Evolutionary conservation across 2,113 vertebrate species (phyloP), one percentile per base, ranked within the genome.

Genomic region (Erythrocercus mccallii): DNA sequence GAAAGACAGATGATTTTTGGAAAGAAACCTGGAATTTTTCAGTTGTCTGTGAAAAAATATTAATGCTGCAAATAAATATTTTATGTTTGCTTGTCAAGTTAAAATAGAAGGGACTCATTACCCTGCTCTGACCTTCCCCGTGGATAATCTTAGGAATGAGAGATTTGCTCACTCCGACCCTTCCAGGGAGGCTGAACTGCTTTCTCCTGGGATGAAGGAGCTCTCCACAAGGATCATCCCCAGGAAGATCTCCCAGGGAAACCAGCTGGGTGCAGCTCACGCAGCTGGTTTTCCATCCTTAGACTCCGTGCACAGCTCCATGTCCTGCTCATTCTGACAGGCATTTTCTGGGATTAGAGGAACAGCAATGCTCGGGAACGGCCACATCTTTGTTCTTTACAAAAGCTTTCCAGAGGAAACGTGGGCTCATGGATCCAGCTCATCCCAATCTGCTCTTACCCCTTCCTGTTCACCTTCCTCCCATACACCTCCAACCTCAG

Each of bases 361-460:
- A 68, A 47, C 12, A 64, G 0, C 25, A 24, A 0, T 0, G 0
- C 48, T 35, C 0, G 1, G 48, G 50, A 87, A 38, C 3, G 62
- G 42, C 3, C 3, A 3, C 23, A 45, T 33, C 25, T 69, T 72
- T 33, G 17, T 50, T 27, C 13, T 37, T 42, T 6, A 5, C 5
- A 65, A 8, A 19, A 61, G 31, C 31, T 86, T 65, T 73, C 47
- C 45, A 47, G 42, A 70, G 54, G 18, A 16, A 70, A 60, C 0
- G 25, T 50, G 69, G 30, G 10, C 14, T 90, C 11, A 3, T 3
- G 27, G 42, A 35, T 73, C 53, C 51, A 38, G 30, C 35, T 91
- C 58, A 23, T 15, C 33, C 19, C 0, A 1, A 20, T 7, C n/a
- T 82, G 25, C 79, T 72, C 62, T 17, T 1, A 12, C 5, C 25